Evolutionary conservation across 2,797 vertebrate genomes (phyloP).

Genomic region (Varecia variegata): DNA sequence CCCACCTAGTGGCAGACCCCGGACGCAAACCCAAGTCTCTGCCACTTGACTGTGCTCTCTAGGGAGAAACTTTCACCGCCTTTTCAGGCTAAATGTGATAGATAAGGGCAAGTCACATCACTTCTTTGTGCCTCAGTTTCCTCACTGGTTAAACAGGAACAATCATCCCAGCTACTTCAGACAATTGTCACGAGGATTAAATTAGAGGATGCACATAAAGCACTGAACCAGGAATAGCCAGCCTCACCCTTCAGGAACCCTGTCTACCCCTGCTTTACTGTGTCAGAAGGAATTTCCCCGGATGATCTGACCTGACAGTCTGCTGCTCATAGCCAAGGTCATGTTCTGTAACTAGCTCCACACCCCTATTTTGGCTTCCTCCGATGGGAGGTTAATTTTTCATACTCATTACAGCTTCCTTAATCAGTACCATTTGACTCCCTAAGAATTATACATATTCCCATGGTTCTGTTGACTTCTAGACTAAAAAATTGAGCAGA

Average conservation of each 20-base stretch:
- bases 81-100: background rate
- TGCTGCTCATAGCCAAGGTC: background rate
- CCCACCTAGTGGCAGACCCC: background rate
- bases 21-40: background rate
- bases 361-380: conserved; percentile 16
- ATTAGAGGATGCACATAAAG: background rate
- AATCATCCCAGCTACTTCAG: too few species aligned
- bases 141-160: background rate
- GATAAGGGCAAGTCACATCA: background rate
- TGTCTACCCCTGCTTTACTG: background rate
- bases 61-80: background rate
- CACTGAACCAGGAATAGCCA: background rate
- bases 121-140: background rate
- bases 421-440: conserved; percentile 24
- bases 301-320: background rate
- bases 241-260: background rate
- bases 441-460: background rate
- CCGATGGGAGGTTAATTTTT: background rate
- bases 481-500: conserved; percentile 27
- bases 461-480: conserved; percentile 19
- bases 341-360: background rate
- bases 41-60: background rate
- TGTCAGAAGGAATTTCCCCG: background rate
- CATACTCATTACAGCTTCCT: conserved; percentile 11
- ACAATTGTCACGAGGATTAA: background rate